Evolutionary conservation across 1,140 invertebrate species (phyloP).

Genomic region (Cheumatopsyche charites): DNA sequence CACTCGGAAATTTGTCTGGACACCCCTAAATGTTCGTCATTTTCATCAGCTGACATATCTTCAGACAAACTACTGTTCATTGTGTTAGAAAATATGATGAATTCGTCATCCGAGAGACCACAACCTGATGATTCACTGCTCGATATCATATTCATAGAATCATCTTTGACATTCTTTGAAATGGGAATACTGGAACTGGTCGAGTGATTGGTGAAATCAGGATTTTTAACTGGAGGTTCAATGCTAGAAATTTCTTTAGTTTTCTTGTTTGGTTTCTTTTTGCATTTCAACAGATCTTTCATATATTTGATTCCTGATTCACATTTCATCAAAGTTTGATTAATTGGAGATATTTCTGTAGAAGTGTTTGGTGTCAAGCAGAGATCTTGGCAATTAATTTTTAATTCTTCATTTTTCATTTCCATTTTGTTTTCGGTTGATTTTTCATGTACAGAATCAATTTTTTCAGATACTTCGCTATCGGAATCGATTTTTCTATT

Average conservation of each 20-base stretch:
- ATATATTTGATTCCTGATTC: neutral
- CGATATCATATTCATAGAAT: conserved; percentile 23
- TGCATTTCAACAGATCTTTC: conserved; percentile 4
- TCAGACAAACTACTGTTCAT: neutral
- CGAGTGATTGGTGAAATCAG: neutral
- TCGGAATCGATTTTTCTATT: too few species aligned
- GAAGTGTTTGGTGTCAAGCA: too few species aligned
- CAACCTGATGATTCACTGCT: conserved; percentile 30
- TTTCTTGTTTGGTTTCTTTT: neutral
- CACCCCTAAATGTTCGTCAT: too few species aligned
- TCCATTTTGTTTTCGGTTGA: too few species aligned
- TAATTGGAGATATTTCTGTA: too few species aligned
- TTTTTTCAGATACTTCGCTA: too few species aligned
- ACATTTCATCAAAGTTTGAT: neutral
- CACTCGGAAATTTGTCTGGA: conserved; percentile 40
- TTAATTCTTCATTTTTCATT: too few species aligned
- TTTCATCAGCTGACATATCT: neutral
- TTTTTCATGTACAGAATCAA: too few species aligned
- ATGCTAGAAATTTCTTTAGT: neutral
- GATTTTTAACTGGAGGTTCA: too few species aligned
- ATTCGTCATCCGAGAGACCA: conserved; percentile 41
- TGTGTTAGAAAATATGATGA: conserved; percentile 22
- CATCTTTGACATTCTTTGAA: conserved; percentile 18
- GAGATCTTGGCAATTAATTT: too few species aligned
- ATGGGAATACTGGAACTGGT: conserved; percentile 10